phyloP scores from a whole-genome alignment of 1,140 invertebrate species.

The Brachionus sp. region DNA sequence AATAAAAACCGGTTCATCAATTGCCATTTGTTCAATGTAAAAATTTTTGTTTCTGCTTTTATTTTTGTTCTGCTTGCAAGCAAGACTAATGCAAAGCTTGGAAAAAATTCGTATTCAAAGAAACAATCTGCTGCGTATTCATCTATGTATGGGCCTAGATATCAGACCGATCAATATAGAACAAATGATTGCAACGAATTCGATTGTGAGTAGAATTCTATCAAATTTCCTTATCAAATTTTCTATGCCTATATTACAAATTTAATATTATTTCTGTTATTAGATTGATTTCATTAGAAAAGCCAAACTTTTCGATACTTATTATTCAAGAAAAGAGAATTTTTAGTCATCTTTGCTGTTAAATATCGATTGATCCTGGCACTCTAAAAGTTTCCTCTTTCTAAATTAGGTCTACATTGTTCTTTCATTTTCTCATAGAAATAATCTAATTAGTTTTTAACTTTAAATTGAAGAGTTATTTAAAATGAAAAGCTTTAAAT shows the following conservation, averaged over 20 bases:
- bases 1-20: background rate
- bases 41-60: background rate
- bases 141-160: conserved; percentile 15
- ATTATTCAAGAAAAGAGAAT: background rate
- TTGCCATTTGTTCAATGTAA: background rate
- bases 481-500: background rate
- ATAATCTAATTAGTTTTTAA: background rate
- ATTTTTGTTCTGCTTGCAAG: background rate
- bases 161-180: background rate
- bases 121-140: conserved; percentile 4
- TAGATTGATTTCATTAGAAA: background rate
- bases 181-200: background rate
- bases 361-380: background rate
- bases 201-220: background rate
- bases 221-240: conserved; percentile 5
- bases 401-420: background rate
- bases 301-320: background rate
- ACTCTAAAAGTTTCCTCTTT: background rate
- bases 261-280: background rate
- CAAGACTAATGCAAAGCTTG: background rate
- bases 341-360: background rate
- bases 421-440: background rate
- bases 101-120: conserved; percentile 6
- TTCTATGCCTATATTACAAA: background rate
- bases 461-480: background rate